Conservation (phyloP, 1,140 invertebrate species). For the Pseudachorutes palmiensis region DNA sequence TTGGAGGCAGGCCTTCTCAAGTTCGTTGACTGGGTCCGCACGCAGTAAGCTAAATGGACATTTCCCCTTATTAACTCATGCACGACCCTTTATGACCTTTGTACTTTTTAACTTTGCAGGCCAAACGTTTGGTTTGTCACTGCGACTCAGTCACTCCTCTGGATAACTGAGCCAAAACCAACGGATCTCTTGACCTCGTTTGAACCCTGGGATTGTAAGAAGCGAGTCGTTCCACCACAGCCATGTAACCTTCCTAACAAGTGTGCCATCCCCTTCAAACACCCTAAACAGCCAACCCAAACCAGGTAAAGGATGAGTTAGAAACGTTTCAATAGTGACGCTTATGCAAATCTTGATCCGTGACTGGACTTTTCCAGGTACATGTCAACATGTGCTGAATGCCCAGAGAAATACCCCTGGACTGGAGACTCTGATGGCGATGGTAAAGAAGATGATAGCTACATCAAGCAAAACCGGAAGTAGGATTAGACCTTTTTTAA, state of each 20-base stretch:
- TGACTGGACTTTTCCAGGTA: too few species aligned
- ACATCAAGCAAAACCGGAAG: constrained; percentile 58
- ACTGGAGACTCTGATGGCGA: constrained; percentile 73
- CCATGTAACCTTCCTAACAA: constrained; percentile 75
- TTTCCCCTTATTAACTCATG: too few species aligned
- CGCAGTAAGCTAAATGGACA: constrained; percentile 69
- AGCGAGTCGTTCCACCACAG: constrained; percentile 54
- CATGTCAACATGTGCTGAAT: constrained; percentile 76
- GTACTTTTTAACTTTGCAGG: constrained; percentile 46
- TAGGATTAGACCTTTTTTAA: constrained; percentile 13
- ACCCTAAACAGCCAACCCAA: constrained; percentile 56
- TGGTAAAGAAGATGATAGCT: constrained; percentile 68
- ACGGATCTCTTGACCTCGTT: constrained; percentile 57
- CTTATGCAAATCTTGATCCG: too few species aligned
- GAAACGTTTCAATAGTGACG: too few species aligned
- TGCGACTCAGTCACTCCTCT: constrained; percentile 76
- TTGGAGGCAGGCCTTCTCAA: constrained; percentile 71
- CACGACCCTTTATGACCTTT: too few species aligned
- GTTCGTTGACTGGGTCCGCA: constrained; percentile 71
- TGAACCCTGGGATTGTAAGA: constrained; percentile 72
- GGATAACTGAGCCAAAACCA: constrained; percentile 78
- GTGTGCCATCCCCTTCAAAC: constrained; percentile 71
- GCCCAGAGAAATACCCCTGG: constrained; percentile 80
- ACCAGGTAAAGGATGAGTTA: constrained; percentile 52
- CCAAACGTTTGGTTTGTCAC: constrained; percentile 85